phyloP scores from a whole-genome alignment of 2,797 vertebrate genomes.

The Eulemur rubriventer region DNA sequence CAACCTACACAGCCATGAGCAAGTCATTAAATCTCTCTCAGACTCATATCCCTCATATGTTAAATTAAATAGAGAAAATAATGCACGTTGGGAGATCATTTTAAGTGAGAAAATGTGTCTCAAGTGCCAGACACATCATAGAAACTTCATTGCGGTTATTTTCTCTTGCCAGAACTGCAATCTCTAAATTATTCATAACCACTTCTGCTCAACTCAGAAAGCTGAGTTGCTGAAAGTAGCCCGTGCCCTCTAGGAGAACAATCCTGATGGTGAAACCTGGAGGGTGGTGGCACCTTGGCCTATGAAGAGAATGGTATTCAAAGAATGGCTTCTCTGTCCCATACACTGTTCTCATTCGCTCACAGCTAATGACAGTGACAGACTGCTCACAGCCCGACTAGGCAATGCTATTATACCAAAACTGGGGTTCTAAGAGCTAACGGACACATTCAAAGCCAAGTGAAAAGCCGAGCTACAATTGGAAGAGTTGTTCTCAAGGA shows the following conservation, averaged over 20 bases:
- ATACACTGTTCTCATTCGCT: not conserved
- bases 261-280: no score
- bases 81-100: not conserved
- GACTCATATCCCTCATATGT: not conserved
- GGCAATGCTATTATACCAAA: not conserved
- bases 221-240: not conserved
- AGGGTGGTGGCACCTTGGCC: fast-evolving
- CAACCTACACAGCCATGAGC: not conserved
- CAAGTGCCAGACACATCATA: not conserved
- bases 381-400: not conserved
- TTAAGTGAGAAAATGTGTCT: not conserved
- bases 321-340: not conserved
- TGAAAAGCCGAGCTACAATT: not conserved
- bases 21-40: not conserved
- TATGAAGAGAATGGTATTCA: not conserved
- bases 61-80: not conserved
- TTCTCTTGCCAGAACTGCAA: not conserved
- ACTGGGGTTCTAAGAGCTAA: not conserved
- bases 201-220: not conserved
- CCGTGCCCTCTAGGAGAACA: not conserved
- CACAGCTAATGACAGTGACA: not conserved
- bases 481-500: not conserved
- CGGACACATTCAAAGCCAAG: not conserved
- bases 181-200: not conserved
- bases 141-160: not conserved